Evolutionary conservation across 1,140 invertebrate species (phyloP).

Genomic region (Amyelois transitella): DNA sequence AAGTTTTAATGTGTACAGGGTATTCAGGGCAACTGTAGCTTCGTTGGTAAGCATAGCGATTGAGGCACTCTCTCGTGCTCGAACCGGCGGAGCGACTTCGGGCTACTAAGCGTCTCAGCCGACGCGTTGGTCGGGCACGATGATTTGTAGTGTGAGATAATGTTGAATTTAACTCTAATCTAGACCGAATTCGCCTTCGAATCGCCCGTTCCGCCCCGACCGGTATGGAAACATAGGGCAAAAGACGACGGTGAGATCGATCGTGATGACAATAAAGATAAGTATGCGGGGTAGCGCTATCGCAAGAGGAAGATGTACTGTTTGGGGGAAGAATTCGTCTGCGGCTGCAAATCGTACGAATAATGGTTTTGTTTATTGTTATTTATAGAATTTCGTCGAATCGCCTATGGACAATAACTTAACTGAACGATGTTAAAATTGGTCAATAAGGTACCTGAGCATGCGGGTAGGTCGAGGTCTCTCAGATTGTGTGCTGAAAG

Average conservation of each 20-base stretch:
- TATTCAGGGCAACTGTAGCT: constrained; percentile 40
- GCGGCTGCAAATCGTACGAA: constrained; percentile 33
- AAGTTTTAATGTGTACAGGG: constrained; percentile 29
- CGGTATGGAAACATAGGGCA: constrained; percentile 20
- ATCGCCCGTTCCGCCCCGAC: constrained; percentile 19
- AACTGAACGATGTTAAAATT: background rate
- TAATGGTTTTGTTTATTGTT: background rate
- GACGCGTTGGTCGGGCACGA: constrained; percentile 25
- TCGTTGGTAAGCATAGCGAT: constrained; percentile 27
- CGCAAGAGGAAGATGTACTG: constrained; percentile 36
- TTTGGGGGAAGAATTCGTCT: constrained; percentile 25
- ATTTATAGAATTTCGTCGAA: background rate
- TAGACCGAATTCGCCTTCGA: constrained; percentile 11
- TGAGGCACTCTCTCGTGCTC: constrained; percentile 21
- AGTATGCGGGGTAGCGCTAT: constrained; percentile 30
- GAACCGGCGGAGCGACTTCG: constrained; percentile 39
- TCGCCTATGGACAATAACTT: no score
- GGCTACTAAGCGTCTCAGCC: constrained; percentile 25
- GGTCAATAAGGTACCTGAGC: constrained; percentile 50
- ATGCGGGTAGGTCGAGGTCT: constrained; percentile 82
- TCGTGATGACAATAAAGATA: constrained; percentile 9
- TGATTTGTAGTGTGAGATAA: constrained; percentile 5
- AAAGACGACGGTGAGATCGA: constrained; percentile 12
- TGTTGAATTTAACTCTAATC: background rate
- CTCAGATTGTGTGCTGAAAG: constrained; percentile 94